phyloP scores from a whole-genome alignment of 2,888 invertebrate species.

The Drosophila hamatofila region DNA sequence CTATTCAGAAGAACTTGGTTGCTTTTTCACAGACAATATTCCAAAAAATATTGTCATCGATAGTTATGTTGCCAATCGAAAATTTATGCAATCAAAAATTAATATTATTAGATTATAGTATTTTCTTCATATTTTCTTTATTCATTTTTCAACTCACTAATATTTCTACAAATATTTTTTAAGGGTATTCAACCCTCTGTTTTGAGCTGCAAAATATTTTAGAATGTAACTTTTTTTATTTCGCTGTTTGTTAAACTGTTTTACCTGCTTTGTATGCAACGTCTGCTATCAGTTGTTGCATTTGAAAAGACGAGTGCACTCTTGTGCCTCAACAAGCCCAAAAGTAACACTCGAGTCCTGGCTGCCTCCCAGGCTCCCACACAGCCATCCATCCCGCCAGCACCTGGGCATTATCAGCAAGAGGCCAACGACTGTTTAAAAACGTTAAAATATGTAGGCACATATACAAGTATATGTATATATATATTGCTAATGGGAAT shows the following conservation, averaged over 20 bases:
- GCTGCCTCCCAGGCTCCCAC: not conserved
- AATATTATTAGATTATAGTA: no score
- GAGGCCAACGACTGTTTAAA: slow-evolving; percentile 13
- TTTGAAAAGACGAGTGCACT: slow-evolving; percentile 63
- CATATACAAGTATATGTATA: not conserved
- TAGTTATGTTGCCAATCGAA: not conserved
- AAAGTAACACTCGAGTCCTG: slow-evolving; percentile 49
- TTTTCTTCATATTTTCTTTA: no score
- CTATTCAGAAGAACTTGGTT: not conserved
- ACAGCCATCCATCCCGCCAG: not conserved
- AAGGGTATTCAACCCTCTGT: not conserved
- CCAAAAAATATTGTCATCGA: not conserved
- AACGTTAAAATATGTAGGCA: slow-evolving; percentile 49
- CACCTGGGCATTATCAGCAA: slow-evolving; percentile 46
- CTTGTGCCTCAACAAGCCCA: slow-evolving; percentile 53
- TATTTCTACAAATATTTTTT: not conserved
- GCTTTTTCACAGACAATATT: not conserved
- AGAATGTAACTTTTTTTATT: not conserved
- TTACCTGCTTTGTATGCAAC: slow-evolving; percentile 63
- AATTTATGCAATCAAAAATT: not conserved
- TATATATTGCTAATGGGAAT: slow-evolving; percentile 1
- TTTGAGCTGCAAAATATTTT: not conserved
- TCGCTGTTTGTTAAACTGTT: slow-evolving; percentile 5
- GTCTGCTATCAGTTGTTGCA: slow-evolving; percentile 61
- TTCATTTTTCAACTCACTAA: not conserved